Evolutionary conservation across 2,113 vertebrate genomes (phyloP), one percentile per base, ranked within the genome.

Genomic region (Meles meles): DNA sequence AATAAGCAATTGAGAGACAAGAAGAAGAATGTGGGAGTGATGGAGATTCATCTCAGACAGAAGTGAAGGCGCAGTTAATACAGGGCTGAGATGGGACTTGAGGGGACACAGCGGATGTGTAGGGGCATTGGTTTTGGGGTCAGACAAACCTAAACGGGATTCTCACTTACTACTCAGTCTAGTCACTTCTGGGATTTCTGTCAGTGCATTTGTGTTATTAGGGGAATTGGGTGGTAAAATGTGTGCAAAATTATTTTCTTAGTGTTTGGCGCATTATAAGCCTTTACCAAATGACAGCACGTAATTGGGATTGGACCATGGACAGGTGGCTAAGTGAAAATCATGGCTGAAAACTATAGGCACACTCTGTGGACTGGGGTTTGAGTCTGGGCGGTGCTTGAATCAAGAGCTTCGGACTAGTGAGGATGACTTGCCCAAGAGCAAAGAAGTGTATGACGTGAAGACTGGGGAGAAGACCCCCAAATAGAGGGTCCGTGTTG

Each of bases 401-500:
- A 29, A 25, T 21, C 31, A 79, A 57, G 39, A 65, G 52, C 7
- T 44, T 72, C 5, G 1, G 17, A 11, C 65, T 47, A 34, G 9
- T 21, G 13, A 88, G 12, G 47, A 65, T 37, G 5, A 2, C 2
- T 6, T 65, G 57, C 76, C 8, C 20, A 2, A 42, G 9, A 1
- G 10, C 6, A n/a, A 27, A 57, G 17, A 31, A 29, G 3, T 20
- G 21, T 15, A 8, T 7, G n/a, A 11, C 5, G 10, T 37, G 47
- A 90, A 25, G 15, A 18, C 4, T 12, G 1, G 11, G 3, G n/a
- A 72, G 10, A 52, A 12, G 7, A 21, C 0, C 13, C 21, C 31
- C 27, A 79, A 3, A 17, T 2, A 7, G 17, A 84, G 3, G 23
- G 0, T 2, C 18, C 11, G 13, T 7, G 20, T 4, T 57, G 2